Percentiles rank a stretch among this genome's conserved stretches.
These are phyloP conservation scores for Astur gentilis DNA, from an alignment of 2,113 vertebrate genomes.

Conservation along the genomic window DNA sequence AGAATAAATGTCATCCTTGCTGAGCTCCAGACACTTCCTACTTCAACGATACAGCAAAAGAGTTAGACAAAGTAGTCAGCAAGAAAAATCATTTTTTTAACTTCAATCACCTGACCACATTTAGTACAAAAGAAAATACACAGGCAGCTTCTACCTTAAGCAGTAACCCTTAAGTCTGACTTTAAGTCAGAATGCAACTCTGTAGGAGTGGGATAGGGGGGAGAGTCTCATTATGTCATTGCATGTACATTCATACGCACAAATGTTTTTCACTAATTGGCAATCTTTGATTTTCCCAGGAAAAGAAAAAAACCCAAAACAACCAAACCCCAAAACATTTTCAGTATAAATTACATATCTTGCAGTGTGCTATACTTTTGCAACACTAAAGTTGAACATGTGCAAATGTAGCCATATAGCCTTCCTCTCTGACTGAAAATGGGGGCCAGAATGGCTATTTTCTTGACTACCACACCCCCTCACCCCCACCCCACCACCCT, in stretches of 20 bases:
- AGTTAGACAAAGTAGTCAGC: neutral
- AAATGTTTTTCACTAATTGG: neutral
- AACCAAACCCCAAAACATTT: neutral
- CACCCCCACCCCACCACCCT: too few species aligned
- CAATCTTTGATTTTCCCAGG: neutral
- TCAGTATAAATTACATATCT: neutral
- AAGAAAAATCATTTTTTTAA: neutral
- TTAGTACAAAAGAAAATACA: neutral
- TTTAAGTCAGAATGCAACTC: neutral
- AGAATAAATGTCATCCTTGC: neutral
- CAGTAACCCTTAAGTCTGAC: neutral
- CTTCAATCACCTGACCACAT: neutral
- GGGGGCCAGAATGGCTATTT: neutral
- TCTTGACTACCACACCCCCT: neutral
- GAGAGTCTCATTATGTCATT: neutral
- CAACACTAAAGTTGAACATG: neutral
- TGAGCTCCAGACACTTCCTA: neutral
- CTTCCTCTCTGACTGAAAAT: neutral
- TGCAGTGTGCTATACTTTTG: neutral
- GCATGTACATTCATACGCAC: neutral
- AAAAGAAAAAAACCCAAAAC: neutral
- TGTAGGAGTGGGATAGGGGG: neutral
- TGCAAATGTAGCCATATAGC: neutral
- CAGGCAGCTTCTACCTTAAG: neutral
- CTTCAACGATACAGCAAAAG: neutral